Percentiles rank a stretch among this genome's conserved stretches.
These are phyloP conservation scores for Heteromyza rotundicornis DNA, from an alignment of 2,888 invertebrate species.

Conservation along the genomic window DNA sequence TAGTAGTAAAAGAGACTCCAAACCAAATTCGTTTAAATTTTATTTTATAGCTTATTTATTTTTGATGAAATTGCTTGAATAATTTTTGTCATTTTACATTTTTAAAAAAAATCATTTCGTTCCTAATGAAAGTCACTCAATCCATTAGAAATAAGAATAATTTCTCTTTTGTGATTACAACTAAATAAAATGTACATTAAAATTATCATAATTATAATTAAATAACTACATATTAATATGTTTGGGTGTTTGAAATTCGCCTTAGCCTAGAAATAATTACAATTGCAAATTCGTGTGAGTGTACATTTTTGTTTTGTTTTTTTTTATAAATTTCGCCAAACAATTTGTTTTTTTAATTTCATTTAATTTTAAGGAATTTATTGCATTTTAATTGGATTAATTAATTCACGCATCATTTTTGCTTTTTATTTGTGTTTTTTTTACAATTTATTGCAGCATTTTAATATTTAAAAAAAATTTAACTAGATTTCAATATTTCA, in stretches of 20 bases:
- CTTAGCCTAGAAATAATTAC: not conserved
- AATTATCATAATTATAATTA: not conserved
- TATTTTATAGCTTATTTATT: too few species aligned
- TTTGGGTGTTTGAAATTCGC: not conserved
- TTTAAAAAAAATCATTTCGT: not conserved
- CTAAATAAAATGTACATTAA: not conserved
- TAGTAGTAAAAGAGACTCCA: too few species aligned
- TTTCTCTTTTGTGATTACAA: not conserved
- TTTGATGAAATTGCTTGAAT: too few species aligned
- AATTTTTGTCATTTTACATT: not conserved
- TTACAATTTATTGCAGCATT: too few species aligned
- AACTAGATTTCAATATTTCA: too few species aligned
- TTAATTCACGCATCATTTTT: not conserved
- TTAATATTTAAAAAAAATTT: too few species aligned
- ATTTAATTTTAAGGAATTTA: not conserved
- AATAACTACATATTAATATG: not conserved
- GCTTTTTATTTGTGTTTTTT: too few species aligned
- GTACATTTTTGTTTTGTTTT: too few species aligned
- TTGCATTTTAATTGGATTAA: not conserved
- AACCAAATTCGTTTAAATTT: too few species aligned
- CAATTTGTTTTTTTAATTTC: not conserved
- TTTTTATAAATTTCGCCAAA: not conserved
- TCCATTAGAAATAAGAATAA: too few species aligned
- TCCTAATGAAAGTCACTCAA: too few species aligned
- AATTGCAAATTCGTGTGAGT: not conserved